phyloP scores from a whole-genome alignment of 2,888 invertebrate genomes.

The Rhynchonema sp. region DNA sequence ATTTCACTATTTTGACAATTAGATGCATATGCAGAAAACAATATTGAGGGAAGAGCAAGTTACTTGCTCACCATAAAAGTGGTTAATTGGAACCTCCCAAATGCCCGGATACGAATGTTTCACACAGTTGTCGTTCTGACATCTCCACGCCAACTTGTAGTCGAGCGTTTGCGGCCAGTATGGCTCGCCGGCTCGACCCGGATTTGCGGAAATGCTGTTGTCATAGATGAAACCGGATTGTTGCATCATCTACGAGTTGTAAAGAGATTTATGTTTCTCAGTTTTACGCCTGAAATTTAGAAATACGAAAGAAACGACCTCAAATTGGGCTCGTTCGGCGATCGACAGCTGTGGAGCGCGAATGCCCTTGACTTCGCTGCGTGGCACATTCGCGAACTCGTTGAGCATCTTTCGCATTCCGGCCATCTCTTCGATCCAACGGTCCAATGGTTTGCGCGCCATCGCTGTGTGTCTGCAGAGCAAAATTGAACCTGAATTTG shows the following conservation, averaged over 20 bases:
- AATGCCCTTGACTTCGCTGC: conserved; percentile 56
- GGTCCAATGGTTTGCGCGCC: too few relatives aligned
- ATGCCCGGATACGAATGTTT: conserved; percentile 59
- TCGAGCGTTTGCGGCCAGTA: conserved; percentile 40
- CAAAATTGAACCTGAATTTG: too few relatives aligned
- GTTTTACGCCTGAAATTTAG: background rate
- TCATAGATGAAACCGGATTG: conserved; percentile 19
- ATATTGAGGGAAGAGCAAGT: too few relatives aligned
- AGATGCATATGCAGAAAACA: too few relatives aligned
- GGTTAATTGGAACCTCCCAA: conserved; percentile 44
- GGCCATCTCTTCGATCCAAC: conserved; percentile 82
- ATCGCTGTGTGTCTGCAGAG: too few relatives aligned
- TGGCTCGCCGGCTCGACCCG: conserved; percentile 16
- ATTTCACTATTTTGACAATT: too few relatives aligned
- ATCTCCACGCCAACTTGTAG: conserved; percentile 33
- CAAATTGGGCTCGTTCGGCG: conserved; percentile 18
- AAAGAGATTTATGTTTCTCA: too few relatives aligned
- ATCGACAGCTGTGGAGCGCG: conserved; percentile 23
- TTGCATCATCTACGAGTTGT: conserved; percentile 16
- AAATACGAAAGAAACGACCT: conserved; percentile 10
- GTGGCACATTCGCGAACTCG: conserved; percentile 62
- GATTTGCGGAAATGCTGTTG: conserved; percentile 19
- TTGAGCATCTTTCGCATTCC: conserved; percentile 74
- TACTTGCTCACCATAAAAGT: conserved; percentile 1
- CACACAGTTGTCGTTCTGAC: conserved; percentile 43